A percentile compares a stretch with the other conserved stretches of the same genome.
Conservation (phyloP, 2,797 vertebrate genomes). For the Coccyzus lansbergi region DNA sequence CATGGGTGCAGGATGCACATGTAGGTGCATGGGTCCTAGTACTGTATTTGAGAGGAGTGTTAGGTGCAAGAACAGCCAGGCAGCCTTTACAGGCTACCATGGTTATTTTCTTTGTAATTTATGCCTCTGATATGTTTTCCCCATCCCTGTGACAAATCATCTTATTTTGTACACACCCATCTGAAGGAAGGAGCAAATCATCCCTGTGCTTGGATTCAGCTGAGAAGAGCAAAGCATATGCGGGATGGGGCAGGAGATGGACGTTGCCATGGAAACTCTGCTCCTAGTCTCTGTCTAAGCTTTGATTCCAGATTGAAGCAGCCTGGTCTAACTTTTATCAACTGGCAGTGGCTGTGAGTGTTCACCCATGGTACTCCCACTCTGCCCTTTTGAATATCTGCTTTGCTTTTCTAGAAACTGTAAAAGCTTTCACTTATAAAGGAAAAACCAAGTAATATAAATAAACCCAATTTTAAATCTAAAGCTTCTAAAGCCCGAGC, state of each 20-base stretch:
- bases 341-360: not conserved
- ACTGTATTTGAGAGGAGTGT: accelerated
- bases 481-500: not conserved
- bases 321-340: not conserved
- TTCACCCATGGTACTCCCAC: not conserved
- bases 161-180: not conserved
- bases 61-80: not conserved
- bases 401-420: not conserved
- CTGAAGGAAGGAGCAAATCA: not conserved
- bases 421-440: not conserved
- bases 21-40: accelerated
- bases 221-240: not conserved
- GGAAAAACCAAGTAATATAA: not conserved
- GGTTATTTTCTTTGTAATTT: not conserved
- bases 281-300: not conserved
- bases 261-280: not conserved
- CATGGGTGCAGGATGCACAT: not conserved
- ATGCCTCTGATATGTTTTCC: accelerated
- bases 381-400: not conserved
- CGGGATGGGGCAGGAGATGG: not conserved
- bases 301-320: not conserved
- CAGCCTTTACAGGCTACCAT: accelerated
- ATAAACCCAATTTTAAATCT: not conserved
- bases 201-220: no score
- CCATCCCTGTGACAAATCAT: not conserved